A percentile compares a stretch with the other conserved stretches of the same genome.
phyloP scores from a whole-genome alignment of 2,113 vertebrate genomes.

The Cynopterus brachyotis region DNA sequence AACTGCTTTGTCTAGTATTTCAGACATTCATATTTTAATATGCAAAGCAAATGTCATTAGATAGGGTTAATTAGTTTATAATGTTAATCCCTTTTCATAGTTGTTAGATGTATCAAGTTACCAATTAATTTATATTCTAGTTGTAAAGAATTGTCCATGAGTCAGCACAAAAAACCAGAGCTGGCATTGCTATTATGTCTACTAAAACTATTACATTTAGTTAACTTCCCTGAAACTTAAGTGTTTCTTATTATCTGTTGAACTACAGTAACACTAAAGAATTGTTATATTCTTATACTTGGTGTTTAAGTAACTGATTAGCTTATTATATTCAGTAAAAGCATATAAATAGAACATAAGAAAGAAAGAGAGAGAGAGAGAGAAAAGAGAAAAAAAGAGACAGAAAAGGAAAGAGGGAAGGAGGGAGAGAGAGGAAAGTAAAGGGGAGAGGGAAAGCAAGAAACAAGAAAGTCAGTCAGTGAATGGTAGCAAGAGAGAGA shows the following conservation, averaged over 20 bases:
- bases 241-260: neutral
- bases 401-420: neutral
- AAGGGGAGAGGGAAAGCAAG: no score
- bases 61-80: neutral
- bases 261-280: neutral
- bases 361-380: no score
- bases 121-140: neutral
- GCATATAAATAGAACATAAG: neutral
- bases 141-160: neutral
- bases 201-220: neutral
- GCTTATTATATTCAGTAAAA: neutral
- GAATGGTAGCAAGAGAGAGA: neutral
- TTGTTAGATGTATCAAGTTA: neutral
- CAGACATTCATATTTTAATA: conserved; percentile 3
- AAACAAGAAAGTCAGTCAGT: neutral
- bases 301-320: neutral
- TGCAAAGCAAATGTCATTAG: neutral
- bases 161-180: neutral
- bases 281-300: neutral
- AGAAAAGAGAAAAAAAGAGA: no score
- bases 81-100: neutral
- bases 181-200: neutral
- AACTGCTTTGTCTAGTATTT: neutral
- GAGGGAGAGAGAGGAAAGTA: neutral
- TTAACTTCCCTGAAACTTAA: neutral